These are phyloP conservation scores for Pammene fasciana DNA, from an alignment of 2,888 invertebrate genomes.

Conservation along the genomic window DNA sequence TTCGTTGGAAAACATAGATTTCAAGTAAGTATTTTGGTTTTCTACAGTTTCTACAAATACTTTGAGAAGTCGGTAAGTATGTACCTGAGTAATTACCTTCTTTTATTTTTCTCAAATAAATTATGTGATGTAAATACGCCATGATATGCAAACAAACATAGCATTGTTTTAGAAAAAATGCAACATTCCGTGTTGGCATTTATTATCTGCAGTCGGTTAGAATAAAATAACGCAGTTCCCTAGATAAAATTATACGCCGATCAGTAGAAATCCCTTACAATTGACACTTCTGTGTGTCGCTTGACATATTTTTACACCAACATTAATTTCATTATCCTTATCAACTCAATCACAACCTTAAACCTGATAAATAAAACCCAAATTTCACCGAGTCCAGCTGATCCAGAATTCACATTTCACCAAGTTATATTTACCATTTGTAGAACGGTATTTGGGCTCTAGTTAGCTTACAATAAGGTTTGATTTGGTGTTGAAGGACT, in stretches of 20 bases:
- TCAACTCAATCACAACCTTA: constrained; percentile 14
- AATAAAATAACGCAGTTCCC: constrained; percentile 20
- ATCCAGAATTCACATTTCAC: constrained; percentile 33
- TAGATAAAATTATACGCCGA: constrained; percentile 44
- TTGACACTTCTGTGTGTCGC: constrained; percentile 49
- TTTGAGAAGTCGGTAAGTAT: too few relatives aligned
- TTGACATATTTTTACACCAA: constrained; percentile 51
- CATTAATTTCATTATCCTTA: constrained; percentile 17
- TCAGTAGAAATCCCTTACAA: constrained; percentile 49
- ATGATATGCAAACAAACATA: too few relatives aligned
- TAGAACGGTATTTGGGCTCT: neutral
- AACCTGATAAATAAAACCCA: neutral
- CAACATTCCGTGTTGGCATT: neutral
- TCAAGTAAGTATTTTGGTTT: neutral
- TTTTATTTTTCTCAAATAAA: too few relatives aligned
- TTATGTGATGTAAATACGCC: too few relatives aligned
- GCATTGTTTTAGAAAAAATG: neutral
- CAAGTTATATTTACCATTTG: constrained; percentile 4
- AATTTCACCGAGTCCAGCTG: constrained; percentile 1
- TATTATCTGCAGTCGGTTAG: neutral
- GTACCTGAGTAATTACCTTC: too few relatives aligned
- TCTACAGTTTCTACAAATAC: too few relatives aligned
- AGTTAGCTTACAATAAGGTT: constrained; percentile 13
- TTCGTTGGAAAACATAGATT: neutral
- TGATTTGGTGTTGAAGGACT: constrained; percentile 22